Evolutionary conservation across 2,113 vertebrate species (phyloP).

Genomic region (Notiomystis cincta): DNA sequence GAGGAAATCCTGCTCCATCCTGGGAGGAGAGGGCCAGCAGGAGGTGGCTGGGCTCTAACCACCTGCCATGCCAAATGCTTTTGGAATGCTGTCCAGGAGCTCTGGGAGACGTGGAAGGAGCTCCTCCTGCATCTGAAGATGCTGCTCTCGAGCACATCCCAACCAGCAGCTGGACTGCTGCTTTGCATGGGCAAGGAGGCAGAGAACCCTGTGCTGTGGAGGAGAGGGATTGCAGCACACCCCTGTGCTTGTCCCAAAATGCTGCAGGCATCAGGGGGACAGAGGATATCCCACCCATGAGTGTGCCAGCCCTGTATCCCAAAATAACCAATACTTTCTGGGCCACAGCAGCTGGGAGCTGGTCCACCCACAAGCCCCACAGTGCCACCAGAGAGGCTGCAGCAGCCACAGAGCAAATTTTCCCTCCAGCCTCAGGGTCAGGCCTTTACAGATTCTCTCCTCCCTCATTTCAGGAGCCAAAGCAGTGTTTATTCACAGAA

Average conservation of each 20-base stretch:
- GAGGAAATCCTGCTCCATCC: neutral
- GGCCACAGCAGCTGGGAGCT: neutral
- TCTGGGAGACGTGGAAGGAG: neutral
- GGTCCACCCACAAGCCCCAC: neutral
- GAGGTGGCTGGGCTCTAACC: neutral
- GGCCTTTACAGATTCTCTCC: neutral
- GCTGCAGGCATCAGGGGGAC: neutral
- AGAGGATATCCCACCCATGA: fast-evolving
- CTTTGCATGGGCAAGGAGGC: neutral
- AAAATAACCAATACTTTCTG: fast-evolving
- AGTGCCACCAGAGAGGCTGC: no score
- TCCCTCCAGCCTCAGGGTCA: neutral
- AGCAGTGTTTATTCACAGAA: neutral
- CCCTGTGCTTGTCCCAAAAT: neutral
- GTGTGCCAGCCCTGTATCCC: neutral
- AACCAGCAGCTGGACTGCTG: neutral
- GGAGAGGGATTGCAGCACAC: neutral
- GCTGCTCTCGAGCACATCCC: neutral
- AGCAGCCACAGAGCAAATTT: neutral
- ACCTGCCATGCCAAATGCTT: neutral
- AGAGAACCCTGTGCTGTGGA: fast-evolving
- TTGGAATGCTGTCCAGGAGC: fast-evolving
- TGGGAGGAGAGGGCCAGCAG: neutral
- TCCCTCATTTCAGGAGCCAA: neutral
- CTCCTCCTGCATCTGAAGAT: neutral